Evolutionary conservation across 2,797 vertebrate genomes (phyloP), one percentile per base, ranked within the genome.

Genomic region (Pseudopleuronectes americanus): DNA sequence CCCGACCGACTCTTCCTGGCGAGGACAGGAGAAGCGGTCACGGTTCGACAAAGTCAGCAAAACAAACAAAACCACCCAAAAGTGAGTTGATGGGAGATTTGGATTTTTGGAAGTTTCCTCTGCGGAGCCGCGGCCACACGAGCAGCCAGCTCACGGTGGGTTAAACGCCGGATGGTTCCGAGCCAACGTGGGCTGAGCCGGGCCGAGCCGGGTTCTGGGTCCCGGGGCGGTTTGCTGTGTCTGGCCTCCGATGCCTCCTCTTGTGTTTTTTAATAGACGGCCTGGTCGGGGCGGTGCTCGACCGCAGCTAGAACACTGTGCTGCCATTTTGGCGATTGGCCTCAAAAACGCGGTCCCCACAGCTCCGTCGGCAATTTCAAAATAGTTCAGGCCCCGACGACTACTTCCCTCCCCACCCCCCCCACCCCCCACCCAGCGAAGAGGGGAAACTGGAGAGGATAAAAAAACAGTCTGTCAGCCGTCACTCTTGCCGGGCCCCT

Each of bases 261-360:
- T 77, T 58, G 89, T 90, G 88, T 95, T 48, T 96, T 95, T 95
- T 94, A 91, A 94, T 92, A 93, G 88, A 84, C 90, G 74, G 91
- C 84, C 86, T 87, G 83, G 89, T 91, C 60, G 90, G 92, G 92
- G 94, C 71, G 85, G 93, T 92, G 92, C 92, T 94, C 91, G 47
- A 93, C 93, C 94, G 74, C 93, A 94, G 90, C 90, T 86, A 76
- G 89, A 93, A 90, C 89, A 74, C 71, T 87, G 81, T 60, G 87
- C 88, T 92, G 92, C 91, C 85, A 91, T 91, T 91, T 91, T 89
- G 85, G 83, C 87, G 68, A 86, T 88, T 76, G 87, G 90, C 87
- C 84, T 89, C 87, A 87, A 88, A 81, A 83, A 90, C 85, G 80
- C 90, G 70, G 78, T 89, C 89, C 80, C 84, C 81, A 83, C 86